These are phyloP conservation scores for Melipona quadrifasciata DNA, from an alignment of 1,140 invertebrate genomes.

Conservation along the genomic window DNA sequence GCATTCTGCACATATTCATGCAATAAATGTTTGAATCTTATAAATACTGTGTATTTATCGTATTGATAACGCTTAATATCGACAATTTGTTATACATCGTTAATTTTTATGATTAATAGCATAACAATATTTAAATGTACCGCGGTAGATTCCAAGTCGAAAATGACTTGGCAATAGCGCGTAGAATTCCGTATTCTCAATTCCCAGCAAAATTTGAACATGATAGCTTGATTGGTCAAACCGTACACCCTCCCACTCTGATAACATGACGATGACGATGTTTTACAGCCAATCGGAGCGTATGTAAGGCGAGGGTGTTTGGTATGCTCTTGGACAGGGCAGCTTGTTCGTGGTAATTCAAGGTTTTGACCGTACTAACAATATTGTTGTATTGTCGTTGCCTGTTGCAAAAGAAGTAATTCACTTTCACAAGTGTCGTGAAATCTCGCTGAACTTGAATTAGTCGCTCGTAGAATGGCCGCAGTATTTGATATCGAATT, in stretches of 20 bases:
- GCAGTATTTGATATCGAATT: conserved; percentile 94
- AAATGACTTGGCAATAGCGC: conserved; percentile 16
- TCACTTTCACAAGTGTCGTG: neutral
- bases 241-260: conserved; percentile 27
- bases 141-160: neutral
- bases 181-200: conserved; percentile 23
- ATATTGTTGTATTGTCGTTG: conserved; percentile 46
- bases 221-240: conserved; percentile 32
- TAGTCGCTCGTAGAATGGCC: conserved; percentile 83
- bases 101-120: neutral
- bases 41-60: neutral
- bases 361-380: conserved; percentile 52
- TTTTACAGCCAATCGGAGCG: conserved; percentile 23
- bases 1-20: neutral
- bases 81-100: neutral
- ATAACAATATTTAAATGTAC: conserved; percentile 11
- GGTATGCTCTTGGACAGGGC: conserved; percentile 42
- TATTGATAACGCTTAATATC: neutral
- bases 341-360: conserved; percentile 51
- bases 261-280: conserved; percentile 30
- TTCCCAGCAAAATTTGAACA: conserved; percentile 1
- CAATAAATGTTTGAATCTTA: neutral
- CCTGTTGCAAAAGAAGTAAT: conserved; percentile 26
- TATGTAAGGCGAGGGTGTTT: conserved; percentile 42
- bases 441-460: conserved; percentile 7